Base-by-base conservation (phyloP, 2,113 vertebrate species). In the Eclectus roratus region DNA sequence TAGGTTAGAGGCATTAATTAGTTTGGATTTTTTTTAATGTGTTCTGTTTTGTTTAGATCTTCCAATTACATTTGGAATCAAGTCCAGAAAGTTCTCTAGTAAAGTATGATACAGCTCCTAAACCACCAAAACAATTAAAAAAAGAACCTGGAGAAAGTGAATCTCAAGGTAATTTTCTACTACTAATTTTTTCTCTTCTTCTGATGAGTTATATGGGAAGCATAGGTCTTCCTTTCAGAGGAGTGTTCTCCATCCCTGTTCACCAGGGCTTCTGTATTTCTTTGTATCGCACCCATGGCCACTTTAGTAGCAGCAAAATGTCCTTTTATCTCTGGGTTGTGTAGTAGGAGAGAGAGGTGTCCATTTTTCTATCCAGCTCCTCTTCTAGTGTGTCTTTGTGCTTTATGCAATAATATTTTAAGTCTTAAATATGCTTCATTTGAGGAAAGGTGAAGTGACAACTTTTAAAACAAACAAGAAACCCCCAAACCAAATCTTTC, bases 81-180 rank as follows among this genome's bases (percentile, higher is more conserved):
- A 98, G 95, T 85, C 97, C 98, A 79, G 98, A 97, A 95, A 97
- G 74, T 79, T 98, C 73, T 86, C 94, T 97, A 52, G 20, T 97
- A 61, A 98, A 98, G 90, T 93, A 56, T 74, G 63, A 88, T 79
- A 68, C 88, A 85, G 65, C 90, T 93, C 80, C 97, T 92, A 81
- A 92, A 86, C 88, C 88, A 66, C 72, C 85, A 49, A 97, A 96
- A 94, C 96, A 97, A 87, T 77, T 95, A 2, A 98, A 96, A 94
- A 96, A 95, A 92, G 95, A 97, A 71, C 61, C 85, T 9, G 89
- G 39, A 91, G 98, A 98, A 84, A 97, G 35, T 91, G 97, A 96
- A 86, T 88, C 93, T 96, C 92, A 97, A 98, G 98, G 98, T 98
- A 98, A 97, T 6, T 41, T 23, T 52, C 27, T 63, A 3, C 29